Percentiles rank a stretch among this genome's conserved stretches.
These are phyloP conservation scores for Sparus aurata DNA, from an alignment of 2,797 vertebrate species.

Conservation along the genomic window DNA sequence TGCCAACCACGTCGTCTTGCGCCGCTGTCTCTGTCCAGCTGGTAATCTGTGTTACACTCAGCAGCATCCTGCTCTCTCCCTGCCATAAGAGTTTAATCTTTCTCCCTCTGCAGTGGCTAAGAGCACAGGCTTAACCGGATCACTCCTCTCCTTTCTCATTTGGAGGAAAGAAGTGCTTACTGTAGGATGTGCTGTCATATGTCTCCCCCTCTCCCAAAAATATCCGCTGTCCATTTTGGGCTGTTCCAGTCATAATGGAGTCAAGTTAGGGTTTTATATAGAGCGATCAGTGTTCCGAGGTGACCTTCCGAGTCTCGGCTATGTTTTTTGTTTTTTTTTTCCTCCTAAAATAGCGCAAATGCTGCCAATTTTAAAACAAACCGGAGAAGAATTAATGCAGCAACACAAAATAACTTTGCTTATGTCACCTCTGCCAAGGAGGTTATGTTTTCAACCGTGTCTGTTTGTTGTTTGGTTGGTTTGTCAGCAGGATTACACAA, in stretches of 20 bases:
- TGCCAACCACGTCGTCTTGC: constrained; percentile 38
- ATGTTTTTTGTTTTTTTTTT: neutral
- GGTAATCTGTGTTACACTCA: constrained; percentile 73
- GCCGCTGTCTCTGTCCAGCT: constrained; percentile 63
- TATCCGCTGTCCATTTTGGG: constrained; percentile 64
- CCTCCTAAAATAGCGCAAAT: constrained; percentile 1
- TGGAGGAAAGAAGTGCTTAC: constrained; percentile 68
- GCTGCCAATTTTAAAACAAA: constrained; percentile 7
- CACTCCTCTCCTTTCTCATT: constrained; percentile 75
- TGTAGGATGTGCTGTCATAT: constrained; percentile 67
- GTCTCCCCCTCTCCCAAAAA: constrained; percentile 60
- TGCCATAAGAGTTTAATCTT: constrained; percentile 80
- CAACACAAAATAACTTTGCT: neutral
- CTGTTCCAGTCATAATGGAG: constrained; percentile 56
- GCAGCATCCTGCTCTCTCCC: constrained; percentile 73
- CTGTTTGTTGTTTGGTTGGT: no score
- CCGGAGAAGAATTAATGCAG: neutral
- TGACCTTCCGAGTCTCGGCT: constrained; percentile 35
- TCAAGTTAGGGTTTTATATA: constrained; percentile 47
- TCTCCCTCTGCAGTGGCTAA: constrained; percentile 72
- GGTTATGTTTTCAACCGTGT: no score
- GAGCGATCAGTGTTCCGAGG: constrained; percentile 32
- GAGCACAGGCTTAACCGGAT: constrained; percentile 79
- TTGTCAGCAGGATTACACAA: no score
- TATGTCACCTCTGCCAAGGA: no score